A percentile compares a stretch with the other conserved stretches of the same genome.
Conservation (phyloP, 2,888 invertebrate species). For the Cheilosia vulpina region DNA sequence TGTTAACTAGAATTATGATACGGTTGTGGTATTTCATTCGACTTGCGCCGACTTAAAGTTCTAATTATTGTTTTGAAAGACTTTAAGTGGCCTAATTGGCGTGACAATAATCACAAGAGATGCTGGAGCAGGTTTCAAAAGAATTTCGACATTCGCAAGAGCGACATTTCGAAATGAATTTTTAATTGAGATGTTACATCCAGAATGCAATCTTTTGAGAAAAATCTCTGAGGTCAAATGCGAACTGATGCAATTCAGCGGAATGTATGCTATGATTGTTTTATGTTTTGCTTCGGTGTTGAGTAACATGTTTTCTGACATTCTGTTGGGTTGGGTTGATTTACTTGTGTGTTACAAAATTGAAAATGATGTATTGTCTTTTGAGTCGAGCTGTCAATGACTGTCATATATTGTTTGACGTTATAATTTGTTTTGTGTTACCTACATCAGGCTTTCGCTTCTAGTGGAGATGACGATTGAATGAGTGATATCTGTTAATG, state of each 20-base stretch:
- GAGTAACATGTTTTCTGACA: constrained; percentile 12
- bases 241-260: constrained; percentile 34
- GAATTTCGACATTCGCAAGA: not conserved
- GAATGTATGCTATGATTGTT: not conserved
- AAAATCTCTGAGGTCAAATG: constrained; percentile 48
- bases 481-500: too few species aligned
- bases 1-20: constrained; percentile 61
- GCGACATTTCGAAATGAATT: constrained; percentile 11
- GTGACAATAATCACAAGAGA: constrained; percentile 30
- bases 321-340: not conserved
- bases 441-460: too few species aligned
- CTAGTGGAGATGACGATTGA: too few species aligned
- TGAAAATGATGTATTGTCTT: not conserved
- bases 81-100: constrained; percentile 5
- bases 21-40: constrained; percentile 40
- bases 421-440: too few species aligned
- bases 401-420: not conserved
- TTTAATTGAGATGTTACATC: constrained; percentile 29
- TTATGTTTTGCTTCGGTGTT: not conserved
- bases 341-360: not conserved
- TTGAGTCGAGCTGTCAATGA: not conserved
- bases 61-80: constrained; percentile 43
- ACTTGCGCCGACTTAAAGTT: constrained; percentile 18
- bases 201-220: constrained; percentile 25
- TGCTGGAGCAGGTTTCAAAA: constrained; percentile 34